Evolutionary conservation across 2,113 vertebrate genomes (phyloP).

Genomic region (Labeo rohita): DNA sequence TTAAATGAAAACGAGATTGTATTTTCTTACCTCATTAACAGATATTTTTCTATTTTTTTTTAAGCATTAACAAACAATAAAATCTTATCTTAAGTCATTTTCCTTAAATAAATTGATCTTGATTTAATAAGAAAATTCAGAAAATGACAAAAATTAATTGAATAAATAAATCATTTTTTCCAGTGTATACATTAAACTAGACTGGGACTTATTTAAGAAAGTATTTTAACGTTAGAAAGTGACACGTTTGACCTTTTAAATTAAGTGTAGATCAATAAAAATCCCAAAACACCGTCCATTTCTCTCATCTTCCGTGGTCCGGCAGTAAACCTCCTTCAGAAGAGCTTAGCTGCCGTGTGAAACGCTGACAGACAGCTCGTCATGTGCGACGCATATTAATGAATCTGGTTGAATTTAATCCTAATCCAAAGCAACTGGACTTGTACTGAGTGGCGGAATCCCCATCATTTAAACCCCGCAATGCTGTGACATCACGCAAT

Average conservation of each 20-base stretch:
- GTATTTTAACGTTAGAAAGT: slow-evolving; percentile 19
- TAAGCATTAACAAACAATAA: too few relatives aligned
- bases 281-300: not conserved
- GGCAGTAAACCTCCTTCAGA: not conserved
- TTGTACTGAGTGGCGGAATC: slow-evolving; percentile 12
- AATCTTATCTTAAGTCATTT: too few relatives aligned
- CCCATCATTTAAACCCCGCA: slow-evolving; percentile 20
- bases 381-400: slow-evolving; percentile 24
- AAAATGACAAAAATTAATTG: too few relatives aligned
- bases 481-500: slow-evolving; percentile 16
- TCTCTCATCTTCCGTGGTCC: not conserved
- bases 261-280: slow-evolving; percentile 18
- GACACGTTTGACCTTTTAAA: not conserved
- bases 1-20: too few relatives aligned
- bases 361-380: slow-evolving; percentile 20
- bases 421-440: slow-evolving; percentile 20
- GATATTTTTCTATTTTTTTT: too few relatives aligned
- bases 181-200: not conserved
- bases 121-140: not conserved
- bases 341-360: slow-evolving; percentile 10
- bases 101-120: too few relatives aligned
- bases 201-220: not conserved
- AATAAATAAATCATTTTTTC: not conserved
- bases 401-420: slow-evolving; percentile 17
- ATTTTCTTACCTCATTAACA: too few relatives aligned